Conservation (phyloP, 2,797 vertebrate species). For the Psittacula derbiana region DNA sequence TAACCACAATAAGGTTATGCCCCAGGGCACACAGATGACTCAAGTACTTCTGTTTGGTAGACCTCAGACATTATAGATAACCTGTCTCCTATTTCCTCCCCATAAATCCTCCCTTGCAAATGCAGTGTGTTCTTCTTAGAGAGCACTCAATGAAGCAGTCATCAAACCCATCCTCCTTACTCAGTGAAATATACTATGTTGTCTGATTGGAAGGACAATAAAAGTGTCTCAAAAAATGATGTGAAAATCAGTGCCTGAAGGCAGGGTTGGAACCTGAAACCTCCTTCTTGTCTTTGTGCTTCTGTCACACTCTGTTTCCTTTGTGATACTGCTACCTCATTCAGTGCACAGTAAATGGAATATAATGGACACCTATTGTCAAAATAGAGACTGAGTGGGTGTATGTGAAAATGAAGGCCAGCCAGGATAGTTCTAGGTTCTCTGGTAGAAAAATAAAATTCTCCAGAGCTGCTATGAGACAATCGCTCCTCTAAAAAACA, state of each 20-base stretch:
- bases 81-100: background rate
- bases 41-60: slow-evolving; percentile 4
- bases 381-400: background rate
- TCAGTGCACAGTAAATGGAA: background rate
- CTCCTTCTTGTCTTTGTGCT: background rate
- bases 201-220: background rate
- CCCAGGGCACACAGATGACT: slow-evolving; percentile 15
- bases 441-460: background rate
- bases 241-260: background rate
- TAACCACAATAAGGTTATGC: slow-evolving; percentile 15
- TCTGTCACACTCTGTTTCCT: background rate
- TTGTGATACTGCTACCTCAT: background rate
- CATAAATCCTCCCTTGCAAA: background rate
- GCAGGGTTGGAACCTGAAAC: background rate
- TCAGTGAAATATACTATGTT: background rate
- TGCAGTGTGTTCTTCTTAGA: background rate
- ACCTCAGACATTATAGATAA: slow-evolving; percentile 23
- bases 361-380: background rate
- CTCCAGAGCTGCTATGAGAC: background rate
- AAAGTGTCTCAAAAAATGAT: background rate
- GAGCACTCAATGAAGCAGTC: background rate
- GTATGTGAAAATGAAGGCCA: background rate
- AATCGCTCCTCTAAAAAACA: background rate
- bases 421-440: background rate
- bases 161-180: background rate